Evolutionary conservation across 2,888 invertebrate species (phyloP).

Genomic region (Meteorus cinctellus): DNA sequence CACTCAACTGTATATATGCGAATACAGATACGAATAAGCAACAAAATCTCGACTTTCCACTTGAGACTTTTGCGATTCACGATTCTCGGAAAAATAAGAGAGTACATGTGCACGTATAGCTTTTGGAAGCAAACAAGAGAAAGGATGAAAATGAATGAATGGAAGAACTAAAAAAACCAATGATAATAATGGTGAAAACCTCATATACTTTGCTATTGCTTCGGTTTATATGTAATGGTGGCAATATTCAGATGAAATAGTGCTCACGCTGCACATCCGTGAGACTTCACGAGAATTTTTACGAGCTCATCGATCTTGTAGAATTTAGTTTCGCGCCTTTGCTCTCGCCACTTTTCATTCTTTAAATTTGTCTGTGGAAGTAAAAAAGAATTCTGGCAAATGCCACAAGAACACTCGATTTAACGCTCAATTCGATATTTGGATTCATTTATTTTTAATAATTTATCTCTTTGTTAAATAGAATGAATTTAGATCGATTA

Average conservation of each 20-base stretch:
- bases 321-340: slow-evolving; percentile 17
- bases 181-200: not conserved
- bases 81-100: not conserved
- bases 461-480: not conserved
- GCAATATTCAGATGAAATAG: slow-evolving; percentile 34
- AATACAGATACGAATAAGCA: slow-evolving; percentile 44
- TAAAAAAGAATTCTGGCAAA: not conserved
- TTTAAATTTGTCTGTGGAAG: slow-evolving; percentile 5
- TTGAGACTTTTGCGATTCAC: slow-evolving; percentile 24
- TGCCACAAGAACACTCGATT: not conserved
- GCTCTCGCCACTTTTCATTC: not conserved
- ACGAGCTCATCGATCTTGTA: slow-evolving; percentile 31
- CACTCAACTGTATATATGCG: slow-evolving; percentile 29
- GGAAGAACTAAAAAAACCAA: not conserved
- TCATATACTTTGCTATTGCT: not conserved
- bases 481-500: not conserved
- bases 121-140: slow-evolving; percentile 18
- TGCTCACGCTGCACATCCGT: slow-evolving; percentile 9
- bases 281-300: slow-evolving; percentile 32
- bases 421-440: not conserved
- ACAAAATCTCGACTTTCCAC: slow-evolving; percentile 44
- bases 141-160: not conserved
- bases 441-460: not conserved
- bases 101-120: slow-evolving; percentile 38
- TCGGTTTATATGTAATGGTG: slow-evolving; percentile 3